Conservation (phyloP, 2,888 invertebrate species). For the Bimastos eiseni region DNA sequence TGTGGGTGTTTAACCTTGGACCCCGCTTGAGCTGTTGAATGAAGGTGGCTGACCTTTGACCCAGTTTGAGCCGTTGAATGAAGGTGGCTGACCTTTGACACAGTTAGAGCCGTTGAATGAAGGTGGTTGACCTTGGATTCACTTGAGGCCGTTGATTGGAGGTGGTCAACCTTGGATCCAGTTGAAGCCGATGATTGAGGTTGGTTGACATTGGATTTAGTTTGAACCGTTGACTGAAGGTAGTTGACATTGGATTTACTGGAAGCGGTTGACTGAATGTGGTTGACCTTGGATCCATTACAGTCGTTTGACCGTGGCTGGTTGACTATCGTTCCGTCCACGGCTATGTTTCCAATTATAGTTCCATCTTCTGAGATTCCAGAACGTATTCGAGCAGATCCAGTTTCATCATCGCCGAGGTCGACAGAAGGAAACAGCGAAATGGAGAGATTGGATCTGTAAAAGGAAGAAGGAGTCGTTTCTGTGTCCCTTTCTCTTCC, state of each 20-base stretch:
- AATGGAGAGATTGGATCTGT: background rate
- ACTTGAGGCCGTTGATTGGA: too few relatives aligned
- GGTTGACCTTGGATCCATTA: too few relatives aligned
- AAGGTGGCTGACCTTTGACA: background rate
- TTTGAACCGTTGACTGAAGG: too few relatives aligned
- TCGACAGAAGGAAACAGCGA: background rate
- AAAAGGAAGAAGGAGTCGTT: background rate
- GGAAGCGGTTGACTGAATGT: too few relatives aligned
- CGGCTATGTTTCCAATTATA: background rate
- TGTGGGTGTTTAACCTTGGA: background rate
- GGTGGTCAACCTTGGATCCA: too few relatives aligned
- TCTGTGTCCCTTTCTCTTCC: background rate
- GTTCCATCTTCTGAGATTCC: background rate
- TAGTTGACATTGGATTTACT: too few relatives aligned
- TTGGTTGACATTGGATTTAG: too few relatives aligned
- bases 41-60: background rate
- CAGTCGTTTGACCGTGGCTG: background rate
- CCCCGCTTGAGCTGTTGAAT: background rate
- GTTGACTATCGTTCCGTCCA: background rate
- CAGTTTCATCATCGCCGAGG: background rate
- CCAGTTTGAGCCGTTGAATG: background rate
- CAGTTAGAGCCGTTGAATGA: background rate
- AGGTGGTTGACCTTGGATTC: background rate
- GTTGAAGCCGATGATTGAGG: too few relatives aligned
- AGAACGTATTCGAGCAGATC: background rate